Evolutionary conservation across 2,797 vertebrate species (phyloP), one percentile per base, ranked within the genome.

Genomic region (Mionectes olivaceus): DNA sequence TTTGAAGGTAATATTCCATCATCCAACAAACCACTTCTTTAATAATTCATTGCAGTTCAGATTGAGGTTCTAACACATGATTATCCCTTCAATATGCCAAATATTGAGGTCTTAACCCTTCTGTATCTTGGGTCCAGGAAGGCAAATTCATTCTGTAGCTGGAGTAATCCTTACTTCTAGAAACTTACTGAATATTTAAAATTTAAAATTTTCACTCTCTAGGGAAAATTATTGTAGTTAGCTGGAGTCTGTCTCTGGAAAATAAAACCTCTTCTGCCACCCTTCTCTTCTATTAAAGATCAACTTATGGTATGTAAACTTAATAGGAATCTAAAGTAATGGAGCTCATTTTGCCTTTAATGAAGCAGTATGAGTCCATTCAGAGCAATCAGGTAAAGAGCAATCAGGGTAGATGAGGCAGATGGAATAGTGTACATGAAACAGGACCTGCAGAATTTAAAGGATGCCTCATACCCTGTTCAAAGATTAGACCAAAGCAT

Each of bases 1-100:
- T 98, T 97, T 93, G 83, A 97, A 97, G 97, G 97, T 98, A 98
- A 96, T 96, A 97, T 97, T 98, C 98, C 97, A 97, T 98, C 95
- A 97, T 80, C 86, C 94, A 96, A 93, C 91, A 97, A 98, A 95
- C 94, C 91, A 90, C 90, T 96, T 93, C 84, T 94, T 98, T 93
- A 98, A 98, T 97, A 98, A 98, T 98, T 98, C 97, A 98, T 96
- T 92, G 90, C 85, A 79, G 91, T 93, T 97, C 92, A 95, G 77
- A 91, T 23, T 81, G 77, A 86, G 79, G 83, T 73, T 95, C 87
- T 94, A 93, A 91, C 91, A 92, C 50, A 82, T 32, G 60, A 83
- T 85, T 97, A 87, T 52, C 30, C 92, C 71, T 96, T 95, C 95
- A 93, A 73, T 89, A 87, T 89, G 90, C 78, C 91, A 93, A 94